A percentile compares a stretch with the other conserved stretches of the same genome.
Evolutionary conservation across 2,888 invertebrate genomes (phyloP).

Genomic region (Melanchra persicariae): DNA sequence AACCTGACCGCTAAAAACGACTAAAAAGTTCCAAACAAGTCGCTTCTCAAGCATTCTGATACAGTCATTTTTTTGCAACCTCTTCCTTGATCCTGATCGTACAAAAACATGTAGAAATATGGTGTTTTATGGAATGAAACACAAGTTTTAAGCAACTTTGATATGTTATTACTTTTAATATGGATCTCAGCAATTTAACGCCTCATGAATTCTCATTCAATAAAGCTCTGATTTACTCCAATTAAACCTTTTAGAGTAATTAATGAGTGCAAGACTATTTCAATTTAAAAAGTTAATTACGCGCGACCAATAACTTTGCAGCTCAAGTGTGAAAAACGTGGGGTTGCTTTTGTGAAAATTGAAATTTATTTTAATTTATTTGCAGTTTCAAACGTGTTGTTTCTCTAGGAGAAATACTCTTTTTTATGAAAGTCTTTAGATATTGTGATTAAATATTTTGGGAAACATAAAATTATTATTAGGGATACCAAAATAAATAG

Average conservation of each 20-base stretch:
- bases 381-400: neutral
- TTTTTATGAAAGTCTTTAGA: neutral
- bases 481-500: no score
- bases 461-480: no score
- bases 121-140: neutral
- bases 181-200: neutral
- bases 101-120: no score
- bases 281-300: constrained; percentile 47
- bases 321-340: constrained; percentile 2
- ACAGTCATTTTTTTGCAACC: no score
- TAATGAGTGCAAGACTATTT: constrained; percentile 34
- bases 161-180: neutral
- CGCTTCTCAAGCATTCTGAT: no score
- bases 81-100: no score
- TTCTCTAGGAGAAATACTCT: neutral
- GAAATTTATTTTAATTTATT: neutral
- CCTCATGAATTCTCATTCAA: constrained; percentile 12
- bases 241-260: constrained; percentile 38
- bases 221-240: constrained; percentile 33
- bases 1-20: no score
- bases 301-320: constrained; percentile 21
- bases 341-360: constrained; percentile 1
- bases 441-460: no score
- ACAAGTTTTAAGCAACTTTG: neutral
- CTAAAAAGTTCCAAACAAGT: no score